A percentile compares a stretch with the other conserved stretches of the same genome.
Evolutionary conservation across 1,140 invertebrate species (phyloP).

Genomic region (Spodoptera frugiperda): DNA sequence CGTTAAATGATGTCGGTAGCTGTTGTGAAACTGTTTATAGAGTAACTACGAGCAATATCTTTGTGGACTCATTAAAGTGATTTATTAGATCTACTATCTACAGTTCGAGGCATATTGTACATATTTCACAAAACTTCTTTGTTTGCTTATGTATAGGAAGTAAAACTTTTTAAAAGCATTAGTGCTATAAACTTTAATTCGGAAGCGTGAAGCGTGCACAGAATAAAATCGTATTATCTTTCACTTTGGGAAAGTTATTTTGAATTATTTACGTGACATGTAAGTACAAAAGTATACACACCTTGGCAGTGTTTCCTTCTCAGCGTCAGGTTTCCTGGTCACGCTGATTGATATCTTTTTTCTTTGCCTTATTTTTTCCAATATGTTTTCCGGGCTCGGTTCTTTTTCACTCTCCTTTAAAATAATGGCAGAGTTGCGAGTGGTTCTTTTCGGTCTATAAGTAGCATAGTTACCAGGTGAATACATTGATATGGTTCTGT

Average conservation of each 20-base stretch:
- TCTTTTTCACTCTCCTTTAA: constrained; percentile 83
- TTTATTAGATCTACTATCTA: constrained; percentile 52
- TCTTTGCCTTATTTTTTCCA: constrained; percentile 84
- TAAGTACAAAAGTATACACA: constrained; percentile 77
- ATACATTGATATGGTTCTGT: constrained; percentile 81
- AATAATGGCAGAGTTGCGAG: constrained; percentile 82
- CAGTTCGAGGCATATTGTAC: constrained; percentile 50
- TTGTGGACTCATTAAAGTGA: constrained; percentile 40
- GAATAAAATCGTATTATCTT: constrained; percentile 73
- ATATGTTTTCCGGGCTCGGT: constrained; percentile 83
- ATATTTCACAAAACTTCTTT: constrained; percentile 45
- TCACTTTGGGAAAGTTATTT: constrained; percentile 79
- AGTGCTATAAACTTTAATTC: constrained; percentile 81
- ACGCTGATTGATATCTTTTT: constrained; percentile 83
- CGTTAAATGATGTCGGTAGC: constrained; percentile 45
- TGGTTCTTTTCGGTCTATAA: constrained; percentile 80
- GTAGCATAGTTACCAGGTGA: constrained; percentile 84
- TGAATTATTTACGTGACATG: constrained; percentile 82
- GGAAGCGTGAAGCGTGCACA: constrained; percentile 85
- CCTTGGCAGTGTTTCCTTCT: constrained; percentile 78
- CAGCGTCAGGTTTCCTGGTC: constrained; percentile 76
- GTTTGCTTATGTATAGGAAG: constrained; percentile 53
- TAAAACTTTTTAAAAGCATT: constrained; percentile 79
- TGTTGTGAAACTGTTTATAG: constrained; percentile 31
- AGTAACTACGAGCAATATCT: constrained; percentile 17